Base-by-base conservation (phyloP, 2,888 invertebrate genomes). In the Agrilus cyanescens region DNA sequence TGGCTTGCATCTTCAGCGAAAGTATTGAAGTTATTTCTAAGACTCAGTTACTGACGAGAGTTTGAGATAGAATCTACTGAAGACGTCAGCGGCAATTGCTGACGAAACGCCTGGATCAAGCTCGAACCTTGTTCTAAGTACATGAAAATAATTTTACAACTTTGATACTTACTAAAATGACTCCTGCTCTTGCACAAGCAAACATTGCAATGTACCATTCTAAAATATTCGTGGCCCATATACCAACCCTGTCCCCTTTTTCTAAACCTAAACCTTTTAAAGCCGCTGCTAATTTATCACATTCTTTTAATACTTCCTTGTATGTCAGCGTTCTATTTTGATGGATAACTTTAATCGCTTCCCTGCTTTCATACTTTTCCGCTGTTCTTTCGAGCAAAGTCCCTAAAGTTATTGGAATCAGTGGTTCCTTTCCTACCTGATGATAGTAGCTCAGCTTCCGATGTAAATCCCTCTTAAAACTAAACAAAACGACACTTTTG, bases 171-270 rank as follows among this genome's bases (percentile, higher is more conserved):
- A 85, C 86, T 62, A 84, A 65, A 20, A 84, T 69, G 2, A 85
- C 64, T 1, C 89, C 90, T 2, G 76, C 74, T 48, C 85, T 74
- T 1, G 82, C 76, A 1, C 80, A 76, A 0, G 82, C 88, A 58
- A 82, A 66, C 60, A 81, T 76, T 0, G 76, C 67, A 0, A 86
- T 53, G 46, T 82, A 74, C 90, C 90, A 93, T 57, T 87, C 81
- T 35, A 75, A 61, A 30, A 72, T 69, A 64, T 88, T 91, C 1
- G 87, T 85, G 0, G 82, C 77, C 83, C 85, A 88, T 15, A 91
- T 69, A 1, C 82, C 89, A 3, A 93, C 58, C 7, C 82, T 66
- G 57, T 91, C 89, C 0, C 86, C 86, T 20, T 65, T 71, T 41
- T 74, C 59, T 13, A 89, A 56, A 0, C 88, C 88, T 16, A 85